Evolutionary conservation across 2,113 vertebrate species (phyloP).

Genomic region (Pachypanchax playfairii): DNA sequence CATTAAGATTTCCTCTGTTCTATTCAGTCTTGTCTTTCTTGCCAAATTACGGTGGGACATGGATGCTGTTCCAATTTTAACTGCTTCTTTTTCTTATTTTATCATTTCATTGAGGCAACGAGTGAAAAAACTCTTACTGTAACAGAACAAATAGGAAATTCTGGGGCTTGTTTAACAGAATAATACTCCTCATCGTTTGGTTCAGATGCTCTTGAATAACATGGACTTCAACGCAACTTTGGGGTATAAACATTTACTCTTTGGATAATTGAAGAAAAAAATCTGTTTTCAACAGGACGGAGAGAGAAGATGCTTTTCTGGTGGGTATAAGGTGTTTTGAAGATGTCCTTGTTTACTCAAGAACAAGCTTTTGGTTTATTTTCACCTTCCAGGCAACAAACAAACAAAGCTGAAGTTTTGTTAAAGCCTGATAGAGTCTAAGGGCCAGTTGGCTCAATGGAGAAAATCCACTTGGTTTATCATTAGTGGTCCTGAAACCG

Average conservation of each 20-base stretch:
- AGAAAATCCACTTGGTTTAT: constrained; percentile 43
- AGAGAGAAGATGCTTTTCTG: constrained; percentile 11
- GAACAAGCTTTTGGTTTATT: constrained; percentile 33
- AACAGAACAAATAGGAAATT: neutral
- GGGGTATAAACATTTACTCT: constrained; percentile 5
- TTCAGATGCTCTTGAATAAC: constrained; percentile 18
- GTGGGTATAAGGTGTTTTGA: constrained; percentile 6
- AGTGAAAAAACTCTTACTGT: too few relatives aligned
- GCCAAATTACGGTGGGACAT: too few relatives aligned
- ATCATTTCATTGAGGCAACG: too few relatives aligned
- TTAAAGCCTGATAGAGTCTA: constrained; percentile 45
- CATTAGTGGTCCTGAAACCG: constrained; percentile 58
- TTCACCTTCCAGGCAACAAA: constrained; percentile 43
- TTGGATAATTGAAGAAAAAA: constrained; percentile 37
- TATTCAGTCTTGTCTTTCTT: neutral
- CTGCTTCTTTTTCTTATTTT: too few relatives aligned
- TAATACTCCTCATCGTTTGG: neutral
- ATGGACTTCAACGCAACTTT: neutral
- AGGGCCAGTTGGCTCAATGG: constrained; percentile 42
- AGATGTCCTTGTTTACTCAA: constrained; percentile 41
- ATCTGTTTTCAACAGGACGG: constrained; percentile 27
- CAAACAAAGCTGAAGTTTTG: constrained; percentile 63
- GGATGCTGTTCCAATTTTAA: too few relatives aligned
- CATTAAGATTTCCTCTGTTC: too few relatives aligned
- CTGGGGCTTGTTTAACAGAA: neutral